Percentiles rank a stretch among this genome's conserved stretches.
Evolutionary conservation across 2,888 invertebrate genomes (phyloP).

Genomic region (Leucoptera coffeella): DNA sequence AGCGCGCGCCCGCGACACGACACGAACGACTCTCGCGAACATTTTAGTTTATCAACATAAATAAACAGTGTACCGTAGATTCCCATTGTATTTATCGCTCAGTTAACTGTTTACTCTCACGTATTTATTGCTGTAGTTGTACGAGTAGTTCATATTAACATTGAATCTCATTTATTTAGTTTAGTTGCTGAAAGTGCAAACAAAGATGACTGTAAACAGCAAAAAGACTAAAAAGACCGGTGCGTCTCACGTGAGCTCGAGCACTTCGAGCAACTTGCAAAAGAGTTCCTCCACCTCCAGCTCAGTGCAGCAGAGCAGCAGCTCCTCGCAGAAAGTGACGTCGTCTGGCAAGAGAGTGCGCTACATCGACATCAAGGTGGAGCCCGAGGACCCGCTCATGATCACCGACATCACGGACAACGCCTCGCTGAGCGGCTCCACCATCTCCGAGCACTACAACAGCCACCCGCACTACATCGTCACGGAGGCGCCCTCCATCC

Average conservation of each 20-base stretch:
- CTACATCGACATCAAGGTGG: slow-evolving; percentile 48
- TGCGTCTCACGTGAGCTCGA: slow-evolving; percentile 29
- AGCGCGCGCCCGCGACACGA: slow-evolving; percentile 42
- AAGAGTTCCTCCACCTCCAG: slow-evolving; percentile 29
- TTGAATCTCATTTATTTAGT: slow-evolving; percentile 23
- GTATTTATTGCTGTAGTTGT: too few relatives aligned
- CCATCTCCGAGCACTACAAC: slow-evolving; percentile 41
- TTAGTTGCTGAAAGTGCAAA: slow-evolving; percentile 5
- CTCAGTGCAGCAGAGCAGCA: slow-evolving; percentile 30
- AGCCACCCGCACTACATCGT: slow-evolving; percentile 49
- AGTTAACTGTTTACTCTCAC: too few relatives aligned
- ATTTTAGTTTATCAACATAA: slow-evolving; percentile 4
- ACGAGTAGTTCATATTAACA: slow-evolving; percentile 4
- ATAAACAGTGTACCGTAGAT: not conserved
- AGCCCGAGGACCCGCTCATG: slow-evolving; percentile 48
- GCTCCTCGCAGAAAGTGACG: slow-evolving; percentile 33
- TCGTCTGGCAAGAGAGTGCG: slow-evolving; percentile 44
- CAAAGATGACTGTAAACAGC: slow-evolving; percentile 50
- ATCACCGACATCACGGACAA: slow-evolving; percentile 46
- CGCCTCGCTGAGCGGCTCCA: slow-evolving; percentile 39
- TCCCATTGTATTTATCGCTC: too few relatives aligned
- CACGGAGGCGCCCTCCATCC: slow-evolving; percentile 43
- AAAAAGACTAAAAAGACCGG: slow-evolving; percentile 49
- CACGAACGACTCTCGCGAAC: slow-evolving; percentile 47
- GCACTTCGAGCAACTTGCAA: slow-evolving; percentile 40